Conservation (phyloP, 2,797 vertebrate species). For the Aplochiton taeniatus region DNA sequence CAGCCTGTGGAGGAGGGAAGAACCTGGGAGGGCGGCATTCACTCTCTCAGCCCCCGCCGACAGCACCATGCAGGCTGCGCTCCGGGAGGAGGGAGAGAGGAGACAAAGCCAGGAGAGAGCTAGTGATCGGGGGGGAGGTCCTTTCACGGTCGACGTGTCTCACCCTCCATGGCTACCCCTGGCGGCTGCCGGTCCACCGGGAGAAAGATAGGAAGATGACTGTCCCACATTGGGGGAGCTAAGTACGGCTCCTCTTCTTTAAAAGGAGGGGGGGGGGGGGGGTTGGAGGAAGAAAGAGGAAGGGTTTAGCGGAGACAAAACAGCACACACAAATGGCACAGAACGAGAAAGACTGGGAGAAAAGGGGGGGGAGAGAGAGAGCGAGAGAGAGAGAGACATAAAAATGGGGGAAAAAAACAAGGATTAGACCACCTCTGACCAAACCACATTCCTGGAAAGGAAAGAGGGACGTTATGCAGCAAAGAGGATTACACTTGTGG, state of each 20-base stretch:
- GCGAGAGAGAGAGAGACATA: conserved; percentile 39
- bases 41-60: conserved; percentile 55
- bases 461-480: conserved; percentile 65
- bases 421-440: conserved; percentile 69
- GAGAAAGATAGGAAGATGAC: conserved; percentile 76
- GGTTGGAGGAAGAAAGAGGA: conserved; percentile 9
- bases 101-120: conserved; percentile 39
- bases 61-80: conserved; percentile 72
- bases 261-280: conserved; percentile 60
- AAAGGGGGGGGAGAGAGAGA: conserved; percentile 24
- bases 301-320: conserved; percentile 49
- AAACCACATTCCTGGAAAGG: conserved; percentile 69
- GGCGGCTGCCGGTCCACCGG: conserved; percentile 76
- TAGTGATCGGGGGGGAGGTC: conserved; percentile 14
- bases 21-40: conserved; percentile 44
- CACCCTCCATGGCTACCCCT: conserved; percentile 79
- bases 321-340: conserved; percentile 16
- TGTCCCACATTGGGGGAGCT: conserved; percentile 78
- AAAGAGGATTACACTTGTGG: conserved; percentile 73
- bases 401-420: conserved; percentile 54
- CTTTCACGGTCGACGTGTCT: conserved; percentile 62
- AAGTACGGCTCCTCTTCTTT: conserved; percentile 78
- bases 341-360: not conserved
- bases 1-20: conserved; percentile 33
- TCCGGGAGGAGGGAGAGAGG: conserved; percentile 39